Evolutionary conservation across 1,140 invertebrate genomes (phyloP).

Genomic region (Rhizoglyphus robini): DNA sequence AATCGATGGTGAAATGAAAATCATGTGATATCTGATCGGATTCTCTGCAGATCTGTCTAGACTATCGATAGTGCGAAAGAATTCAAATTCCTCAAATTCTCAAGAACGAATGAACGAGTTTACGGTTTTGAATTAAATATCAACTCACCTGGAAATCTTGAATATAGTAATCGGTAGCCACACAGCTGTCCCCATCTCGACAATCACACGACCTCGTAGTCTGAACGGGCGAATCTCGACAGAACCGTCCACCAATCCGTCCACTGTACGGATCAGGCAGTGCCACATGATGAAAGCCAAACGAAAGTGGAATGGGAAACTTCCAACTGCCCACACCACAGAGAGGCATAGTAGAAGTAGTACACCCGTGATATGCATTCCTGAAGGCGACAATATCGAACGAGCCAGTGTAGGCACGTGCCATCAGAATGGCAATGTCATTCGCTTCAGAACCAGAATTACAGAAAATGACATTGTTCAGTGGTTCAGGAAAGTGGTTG

Average conservation of each 20-base stretch:
- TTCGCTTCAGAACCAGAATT: conserved; percentile 97
- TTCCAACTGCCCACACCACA: conserved; percentile 66
- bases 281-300: conserved; percentile 69
- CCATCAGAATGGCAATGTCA: conserved; percentile 76
- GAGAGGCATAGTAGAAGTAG: conserved; percentile 61
- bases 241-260: conserved; percentile 68
- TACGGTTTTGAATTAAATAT: too few species aligned
- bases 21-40: too few species aligned
- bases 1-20: too few species aligned
- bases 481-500: conserved; percentile 61
- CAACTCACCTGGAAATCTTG: conserved; percentile 45
- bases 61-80: too few species aligned
- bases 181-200: conserved; percentile 40
- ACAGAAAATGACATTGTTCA: conserved; percentile 60
- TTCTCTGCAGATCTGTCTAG: too few species aligned
- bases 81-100: too few species aligned
- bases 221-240: conserved; percentile 72
- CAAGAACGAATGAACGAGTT: too few species aligned
- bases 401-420: conserved; percentile 64
- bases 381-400: conserved; percentile 69
- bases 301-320: conserved; percentile 53
- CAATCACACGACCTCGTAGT: conserved; percentile 52
- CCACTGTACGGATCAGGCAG: conserved; percentile 81
- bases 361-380: conserved; percentile 80
- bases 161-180: conserved; percentile 60